A percentile compares a stretch with the other conserved stretches of the same genome.
Evolutionary conservation across 1,140 invertebrate genomes (phyloP).

Genomic region (Neomicropteryx cornuta): DNA sequence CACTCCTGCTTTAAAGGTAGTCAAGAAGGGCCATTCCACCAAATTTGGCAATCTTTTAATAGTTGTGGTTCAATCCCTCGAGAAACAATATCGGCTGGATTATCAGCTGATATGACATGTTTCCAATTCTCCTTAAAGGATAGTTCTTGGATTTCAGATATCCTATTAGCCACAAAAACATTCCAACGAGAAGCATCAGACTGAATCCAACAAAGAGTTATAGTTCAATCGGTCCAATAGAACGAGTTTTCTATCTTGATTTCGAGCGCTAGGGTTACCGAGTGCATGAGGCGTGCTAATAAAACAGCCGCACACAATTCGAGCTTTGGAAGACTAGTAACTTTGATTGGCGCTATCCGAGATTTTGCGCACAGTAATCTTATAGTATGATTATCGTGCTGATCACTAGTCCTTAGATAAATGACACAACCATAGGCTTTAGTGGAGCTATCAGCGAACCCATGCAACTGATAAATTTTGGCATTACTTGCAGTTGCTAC

Average conservation of each 20-base stretch:
- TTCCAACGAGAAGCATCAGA: slow-evolving; percentile 11
- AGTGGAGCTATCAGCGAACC: slow-evolving; percentile 8
- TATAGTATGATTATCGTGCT: slow-evolving; percentile 1
- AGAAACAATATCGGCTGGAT: slow-evolving; percentile 25
- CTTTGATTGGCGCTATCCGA: slow-evolving; percentile 31
- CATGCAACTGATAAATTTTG: no score
- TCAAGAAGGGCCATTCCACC: slow-evolving; percentile 20
- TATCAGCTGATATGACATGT: slow-evolving; percentile 19
- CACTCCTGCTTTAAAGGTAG: no score
- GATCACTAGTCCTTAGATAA: slow-evolving; percentile 7
- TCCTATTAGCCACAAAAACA: slow-evolving; percentile 22
- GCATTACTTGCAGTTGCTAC: no score
- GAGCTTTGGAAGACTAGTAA: slow-evolving; percentile 26
- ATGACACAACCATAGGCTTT: slow-evolving; percentile 9
- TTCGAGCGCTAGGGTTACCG: slow-evolving; percentile 10
- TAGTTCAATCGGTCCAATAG: slow-evolving; percentile 23
- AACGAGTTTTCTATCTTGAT: slow-evolving; percentile 2
- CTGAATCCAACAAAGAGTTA: slow-evolving; percentile 19
- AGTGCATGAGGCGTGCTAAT: slow-evolving; percentile 17
- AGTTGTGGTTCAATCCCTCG: slow-evolving; percentile 16
- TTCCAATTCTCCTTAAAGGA: slow-evolving; percentile 14
- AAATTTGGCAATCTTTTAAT: slow-evolving; percentile 14
- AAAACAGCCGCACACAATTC: slow-evolving; percentile 31
- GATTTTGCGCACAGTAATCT: slow-evolving; percentile 21
- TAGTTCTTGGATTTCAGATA: slow-evolving; percentile 20